phyloP scores from a whole-genome alignment of 1,140 invertebrate genomes.

The Tetragnatha versicolor region DNA sequence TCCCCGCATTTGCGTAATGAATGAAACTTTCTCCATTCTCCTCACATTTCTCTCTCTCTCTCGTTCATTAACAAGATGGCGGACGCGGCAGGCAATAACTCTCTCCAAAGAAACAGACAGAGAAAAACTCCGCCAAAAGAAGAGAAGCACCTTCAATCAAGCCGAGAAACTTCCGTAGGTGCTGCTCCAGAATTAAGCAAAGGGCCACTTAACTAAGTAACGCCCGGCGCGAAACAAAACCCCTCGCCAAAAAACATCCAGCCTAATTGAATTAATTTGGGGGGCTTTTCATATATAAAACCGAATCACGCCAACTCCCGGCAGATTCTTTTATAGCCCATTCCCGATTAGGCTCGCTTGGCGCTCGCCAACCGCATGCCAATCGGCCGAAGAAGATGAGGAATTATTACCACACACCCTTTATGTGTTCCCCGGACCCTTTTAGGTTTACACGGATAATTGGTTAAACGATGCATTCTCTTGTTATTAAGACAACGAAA shows the following conservation, averaged over 20 bases:
- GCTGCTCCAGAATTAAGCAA: constrained; percentile 28
- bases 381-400: constrained; percentile 38
- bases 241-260: neutral
- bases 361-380: constrained; percentile 44
- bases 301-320: constrained; percentile 48
- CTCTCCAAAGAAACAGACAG: neutral
- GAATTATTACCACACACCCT: constrained; percentile 32
- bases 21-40: neutral
- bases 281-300: constrained; percentile 53
- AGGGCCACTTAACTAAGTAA: constrained; percentile 39
- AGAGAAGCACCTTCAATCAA: neutral
- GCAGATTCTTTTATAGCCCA: constrained; percentile 21
- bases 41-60: neutral
- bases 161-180: neutral
- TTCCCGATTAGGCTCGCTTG: neutral
- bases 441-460: constrained; percentile 19
- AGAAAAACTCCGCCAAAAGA: no score
- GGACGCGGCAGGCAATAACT: neutral
- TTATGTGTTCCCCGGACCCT: neutral
- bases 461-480: neutral
- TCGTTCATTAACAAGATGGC: neutral
- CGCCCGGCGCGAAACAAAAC: constrained; percentile 26
- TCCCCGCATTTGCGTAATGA: constrained; percentile 23
- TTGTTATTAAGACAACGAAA: constrained; percentile 5
- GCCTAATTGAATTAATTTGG: constrained; percentile 49